A percentile compares a stretch with the other conserved stretches of the same genome.
Evolutionary conservation across 2,888 invertebrate species (phyloP).

Genomic region (Drosophila cracens): DNA sequence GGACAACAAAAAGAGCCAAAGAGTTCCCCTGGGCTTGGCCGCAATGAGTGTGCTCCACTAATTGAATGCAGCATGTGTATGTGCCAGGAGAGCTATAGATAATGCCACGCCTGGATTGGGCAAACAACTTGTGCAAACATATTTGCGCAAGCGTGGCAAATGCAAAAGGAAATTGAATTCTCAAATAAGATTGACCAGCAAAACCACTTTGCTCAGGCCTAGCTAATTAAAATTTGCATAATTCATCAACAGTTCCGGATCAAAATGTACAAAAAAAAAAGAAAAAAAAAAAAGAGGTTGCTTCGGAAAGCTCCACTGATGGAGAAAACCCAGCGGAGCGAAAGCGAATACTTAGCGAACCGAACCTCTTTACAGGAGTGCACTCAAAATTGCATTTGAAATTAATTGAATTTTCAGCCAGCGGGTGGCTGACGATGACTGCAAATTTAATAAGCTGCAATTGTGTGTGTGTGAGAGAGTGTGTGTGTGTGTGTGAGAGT

Average conservation of each 20-base stretch:
- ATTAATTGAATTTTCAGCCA: conserved; percentile 69
- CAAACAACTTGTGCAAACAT: conserved; percentile 47
- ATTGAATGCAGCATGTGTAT: conserved; percentile 57
- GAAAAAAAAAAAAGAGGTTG: background rate
- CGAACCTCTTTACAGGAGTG: conserved; percentile 54
- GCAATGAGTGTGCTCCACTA: conserved; percentile 61
- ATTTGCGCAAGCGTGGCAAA: conserved; percentile 27
- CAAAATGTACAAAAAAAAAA: conserved; percentile 7
- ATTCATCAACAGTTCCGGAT: conserved; percentile 66
- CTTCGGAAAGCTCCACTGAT: conserved; percentile 33
- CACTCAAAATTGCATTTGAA: conserved; percentile 76
- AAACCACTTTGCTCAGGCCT: conserved; percentile 21
- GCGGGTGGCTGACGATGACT: conserved; percentile 17
- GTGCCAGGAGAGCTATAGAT: conserved; percentile 40
- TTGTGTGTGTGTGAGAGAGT: background rate
- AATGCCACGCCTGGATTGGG: conserved; percentile 41
- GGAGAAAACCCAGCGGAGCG: conserved; percentile 43
- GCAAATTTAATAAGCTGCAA: conserved; percentile 26
- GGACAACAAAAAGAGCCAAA: conserved; percentile 26
- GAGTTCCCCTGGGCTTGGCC: conserved; percentile 45
- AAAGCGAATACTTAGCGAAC: conserved; percentile 66
- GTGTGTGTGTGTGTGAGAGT: background rate
- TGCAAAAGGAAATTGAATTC: conserved; percentile 67
- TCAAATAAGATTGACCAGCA: conserved; percentile 51
- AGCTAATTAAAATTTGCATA: conserved; percentile 78